A percentile compares a stretch with the other conserved stretches of the same genome.
Conservation (phyloP, 2,113 vertebrate genomes). For the Prolemur simus region DNA sequence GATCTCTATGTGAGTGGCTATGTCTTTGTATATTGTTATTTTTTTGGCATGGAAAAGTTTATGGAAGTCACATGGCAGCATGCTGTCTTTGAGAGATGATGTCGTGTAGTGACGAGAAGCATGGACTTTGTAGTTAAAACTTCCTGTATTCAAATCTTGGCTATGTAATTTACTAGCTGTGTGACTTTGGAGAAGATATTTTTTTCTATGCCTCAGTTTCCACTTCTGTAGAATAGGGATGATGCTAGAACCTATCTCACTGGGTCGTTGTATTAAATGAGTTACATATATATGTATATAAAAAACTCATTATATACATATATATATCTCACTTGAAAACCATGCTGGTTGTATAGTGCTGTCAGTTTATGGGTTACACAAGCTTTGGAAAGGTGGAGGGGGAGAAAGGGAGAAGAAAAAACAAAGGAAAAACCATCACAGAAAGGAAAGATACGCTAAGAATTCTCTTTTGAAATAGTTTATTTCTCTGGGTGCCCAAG, state of each 20-base stretch:
- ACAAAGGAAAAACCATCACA: neutral
- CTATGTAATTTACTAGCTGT: neutral
- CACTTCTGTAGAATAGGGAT: neutral
- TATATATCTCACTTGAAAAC: neutral
- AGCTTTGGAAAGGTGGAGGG: neutral
- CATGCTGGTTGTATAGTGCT: neutral
- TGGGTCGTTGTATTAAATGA: neutral
- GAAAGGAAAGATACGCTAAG: neutral
- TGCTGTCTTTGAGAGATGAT: neutral
- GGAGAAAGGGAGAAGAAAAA: neutral
- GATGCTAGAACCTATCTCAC: neutral
- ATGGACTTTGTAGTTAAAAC: neutral
- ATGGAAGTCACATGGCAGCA: no score
- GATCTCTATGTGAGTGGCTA: neutral
- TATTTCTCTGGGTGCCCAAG: neutral
- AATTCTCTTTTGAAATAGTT: neutral
- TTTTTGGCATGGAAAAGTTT: neutral
- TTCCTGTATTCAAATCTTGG: neutral
- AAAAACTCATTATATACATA: no score
- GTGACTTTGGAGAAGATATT: neutral
- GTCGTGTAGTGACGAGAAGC: fast-evolving
- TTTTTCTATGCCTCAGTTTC: neutral
- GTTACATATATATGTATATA: neutral
- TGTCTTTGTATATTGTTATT: neutral
- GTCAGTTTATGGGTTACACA: neutral